These are phyloP conservation scores for Anoplius nigerrimus DNA, from an alignment of 2,888 invertebrate genomes.

Conservation along the genomic window DNA sequence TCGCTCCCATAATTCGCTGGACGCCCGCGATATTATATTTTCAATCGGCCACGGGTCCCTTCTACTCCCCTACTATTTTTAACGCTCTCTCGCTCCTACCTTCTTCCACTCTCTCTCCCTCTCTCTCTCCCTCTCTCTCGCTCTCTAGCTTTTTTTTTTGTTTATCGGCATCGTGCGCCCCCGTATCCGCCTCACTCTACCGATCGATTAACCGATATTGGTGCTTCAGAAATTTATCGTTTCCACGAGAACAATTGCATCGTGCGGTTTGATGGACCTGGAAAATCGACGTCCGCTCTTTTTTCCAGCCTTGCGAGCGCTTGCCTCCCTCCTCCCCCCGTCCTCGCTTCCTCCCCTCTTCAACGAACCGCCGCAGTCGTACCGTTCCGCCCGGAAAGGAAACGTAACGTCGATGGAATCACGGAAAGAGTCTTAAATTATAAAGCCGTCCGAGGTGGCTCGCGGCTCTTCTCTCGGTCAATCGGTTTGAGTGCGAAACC, in stretches of 20 bases:
- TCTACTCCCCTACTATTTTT: conserved; percentile 3
- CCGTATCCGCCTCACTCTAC: not conserved
- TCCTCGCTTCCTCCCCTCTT: not conserved
- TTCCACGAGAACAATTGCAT: not conserved
- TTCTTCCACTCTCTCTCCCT: too few relatives aligned
- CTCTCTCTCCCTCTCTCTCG: too few relatives aligned
- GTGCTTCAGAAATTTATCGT: conserved; percentile 23
- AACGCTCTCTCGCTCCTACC: not conserved
- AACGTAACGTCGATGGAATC: conserved; percentile 17
- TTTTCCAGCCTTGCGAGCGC: conserved; percentile 1
- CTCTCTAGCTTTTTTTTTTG: too few relatives aligned
- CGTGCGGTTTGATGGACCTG: conserved; percentile 11
- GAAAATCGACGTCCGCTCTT: conserved; percentile 4
- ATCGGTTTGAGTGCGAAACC: conserved; percentile 24
- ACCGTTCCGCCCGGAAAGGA: conserved; percentile 1
- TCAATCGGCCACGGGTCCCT: not conserved
- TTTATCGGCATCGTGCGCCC: conserved; percentile 1
- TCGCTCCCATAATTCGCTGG: too few relatives aligned
- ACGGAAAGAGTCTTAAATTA: conserved; percentile 40
- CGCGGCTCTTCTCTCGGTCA: conserved; percentile 21
- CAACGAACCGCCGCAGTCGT: not conserved
- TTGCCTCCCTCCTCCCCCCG: too few relatives aligned
- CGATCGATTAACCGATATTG: conserved; percentile 26
- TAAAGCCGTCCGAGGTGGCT: conserved; percentile 29
- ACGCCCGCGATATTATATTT: conserved; percentile 1